Evolutionary conservation across 2,113 vertebrate species (phyloP).

Genomic region (Phalacrocorax aristotelis): DNA sequence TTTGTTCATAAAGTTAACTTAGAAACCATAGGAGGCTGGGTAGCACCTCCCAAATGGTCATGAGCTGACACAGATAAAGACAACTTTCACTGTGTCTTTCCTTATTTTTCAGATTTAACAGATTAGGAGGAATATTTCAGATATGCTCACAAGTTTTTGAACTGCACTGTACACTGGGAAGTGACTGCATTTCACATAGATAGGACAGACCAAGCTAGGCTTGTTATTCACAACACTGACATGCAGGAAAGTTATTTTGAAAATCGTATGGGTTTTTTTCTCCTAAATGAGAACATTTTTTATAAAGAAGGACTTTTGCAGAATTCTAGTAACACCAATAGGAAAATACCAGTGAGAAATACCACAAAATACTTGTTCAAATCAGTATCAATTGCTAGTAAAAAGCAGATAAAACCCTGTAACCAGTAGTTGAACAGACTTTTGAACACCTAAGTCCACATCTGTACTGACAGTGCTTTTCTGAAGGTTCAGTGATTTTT

Average conservation of each 20-base stretch:
- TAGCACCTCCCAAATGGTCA: neutral
- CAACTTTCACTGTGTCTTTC: neutral
- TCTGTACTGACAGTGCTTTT: neutral
- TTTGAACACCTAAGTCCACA: neutral
- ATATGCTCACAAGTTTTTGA: neutral
- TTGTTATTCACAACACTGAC: neutral
- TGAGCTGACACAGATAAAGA: neutral
- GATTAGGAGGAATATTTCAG: neutral
- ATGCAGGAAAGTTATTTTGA: neutral
- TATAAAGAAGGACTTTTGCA: neutral
- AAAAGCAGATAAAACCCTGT: neutral
- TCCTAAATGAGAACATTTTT: neutral
- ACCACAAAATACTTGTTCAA: neutral
- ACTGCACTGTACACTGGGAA: neutral
- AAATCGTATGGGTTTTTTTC: neutral
- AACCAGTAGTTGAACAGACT: neutral
- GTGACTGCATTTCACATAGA: neutral
- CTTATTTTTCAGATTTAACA: neutral
- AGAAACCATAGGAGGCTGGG: neutral
- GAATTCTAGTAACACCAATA: neutral
- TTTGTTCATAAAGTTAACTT: neutral
- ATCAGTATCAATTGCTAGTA: neutral
- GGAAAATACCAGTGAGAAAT: neutral
- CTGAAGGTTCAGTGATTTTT: neutral
- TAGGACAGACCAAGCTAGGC: neutral